Evolutionary conservation across 2,888 invertebrate species (phyloP).

Genomic region (Macrophya alboannulata): DNA sequence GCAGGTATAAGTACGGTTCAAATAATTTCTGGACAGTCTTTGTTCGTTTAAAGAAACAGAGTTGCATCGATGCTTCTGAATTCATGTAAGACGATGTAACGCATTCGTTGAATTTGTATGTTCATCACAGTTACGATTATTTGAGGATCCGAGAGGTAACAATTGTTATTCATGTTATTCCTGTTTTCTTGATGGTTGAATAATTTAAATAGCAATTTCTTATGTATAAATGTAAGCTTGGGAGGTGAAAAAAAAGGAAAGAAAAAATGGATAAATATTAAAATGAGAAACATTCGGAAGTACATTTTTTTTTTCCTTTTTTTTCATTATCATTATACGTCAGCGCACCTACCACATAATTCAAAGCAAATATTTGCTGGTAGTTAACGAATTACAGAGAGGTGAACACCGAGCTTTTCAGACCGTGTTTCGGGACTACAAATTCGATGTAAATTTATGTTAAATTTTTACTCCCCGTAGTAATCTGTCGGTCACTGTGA

Average conservation of each 20-base stretch:
- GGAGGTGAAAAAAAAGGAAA: neutral
- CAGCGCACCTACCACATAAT: neutral
- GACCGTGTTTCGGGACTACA: neutral
- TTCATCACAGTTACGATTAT: neutral
- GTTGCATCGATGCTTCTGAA: neutral
- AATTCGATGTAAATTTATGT: conserved; percentile 36
- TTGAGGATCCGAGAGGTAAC: neutral
- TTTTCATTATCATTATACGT: neutral
- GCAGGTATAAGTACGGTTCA: neutral
- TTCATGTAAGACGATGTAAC: neutral
- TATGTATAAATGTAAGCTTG: conserved; percentile 16
- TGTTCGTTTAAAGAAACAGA: neutral
- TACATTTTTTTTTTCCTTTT: neutral
- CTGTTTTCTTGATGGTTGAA: conserved; percentile 42
- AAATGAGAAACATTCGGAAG: conserved; percentile 18
- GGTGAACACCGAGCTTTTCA: neutral
- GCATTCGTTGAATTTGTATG: neutral
- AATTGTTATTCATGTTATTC: conserved; percentile 41
- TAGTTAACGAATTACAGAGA: conserved; percentile 40
- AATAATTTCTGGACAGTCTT: neutral
- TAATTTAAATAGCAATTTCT: conserved; percentile 37
- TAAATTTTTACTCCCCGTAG: conserved; percentile 19
- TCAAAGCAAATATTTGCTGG: conserved; percentile 30
- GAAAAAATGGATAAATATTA: neutral
- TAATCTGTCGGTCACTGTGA: conserved; percentile 3